phyloP scores from a whole-genome alignment of 2,113 vertebrate genomes.

The Equus przewalskii region DNA sequence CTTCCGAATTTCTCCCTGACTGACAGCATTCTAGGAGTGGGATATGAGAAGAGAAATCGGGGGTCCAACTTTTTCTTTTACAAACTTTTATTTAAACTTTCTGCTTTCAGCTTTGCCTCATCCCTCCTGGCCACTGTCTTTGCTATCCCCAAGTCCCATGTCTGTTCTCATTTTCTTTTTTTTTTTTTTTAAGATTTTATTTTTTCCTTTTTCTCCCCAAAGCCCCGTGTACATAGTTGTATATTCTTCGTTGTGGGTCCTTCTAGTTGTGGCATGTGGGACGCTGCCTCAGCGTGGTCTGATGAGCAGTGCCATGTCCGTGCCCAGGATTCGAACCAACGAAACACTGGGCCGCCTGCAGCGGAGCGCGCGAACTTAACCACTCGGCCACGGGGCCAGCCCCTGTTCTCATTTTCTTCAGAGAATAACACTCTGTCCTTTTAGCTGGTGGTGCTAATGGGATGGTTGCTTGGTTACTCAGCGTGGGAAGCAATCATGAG shows the following conservation, averaged over 20 bases:
- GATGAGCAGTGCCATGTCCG: no score
- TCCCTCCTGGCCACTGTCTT: background rate
- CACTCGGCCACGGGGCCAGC: no score
- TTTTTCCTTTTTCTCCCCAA: no score
- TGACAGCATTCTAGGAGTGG: background rate
- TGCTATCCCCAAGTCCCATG: background rate
- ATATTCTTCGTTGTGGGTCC: no score
- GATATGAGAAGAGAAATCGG: background rate
- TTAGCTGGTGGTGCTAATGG: background rate
- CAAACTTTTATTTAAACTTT: background rate
- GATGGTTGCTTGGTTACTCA: background rate
- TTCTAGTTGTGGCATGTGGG: no score
- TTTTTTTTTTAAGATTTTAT: no score
- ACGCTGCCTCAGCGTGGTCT: no score
- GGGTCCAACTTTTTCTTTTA: background rate
- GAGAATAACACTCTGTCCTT: background rate
- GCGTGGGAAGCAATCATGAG: background rate
- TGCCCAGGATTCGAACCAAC: no score
- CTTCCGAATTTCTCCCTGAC: background rate
- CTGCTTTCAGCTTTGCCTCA: background rate
- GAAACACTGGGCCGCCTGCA: no score
- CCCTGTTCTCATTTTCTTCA: background rate
- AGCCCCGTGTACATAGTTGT: no score
- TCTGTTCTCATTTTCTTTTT: background rate
- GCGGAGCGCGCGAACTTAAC: no score